Base-by-base conservation (phyloP, 2,797 vertebrate genomes). In the Rhabdomys pumilio region DNA sequence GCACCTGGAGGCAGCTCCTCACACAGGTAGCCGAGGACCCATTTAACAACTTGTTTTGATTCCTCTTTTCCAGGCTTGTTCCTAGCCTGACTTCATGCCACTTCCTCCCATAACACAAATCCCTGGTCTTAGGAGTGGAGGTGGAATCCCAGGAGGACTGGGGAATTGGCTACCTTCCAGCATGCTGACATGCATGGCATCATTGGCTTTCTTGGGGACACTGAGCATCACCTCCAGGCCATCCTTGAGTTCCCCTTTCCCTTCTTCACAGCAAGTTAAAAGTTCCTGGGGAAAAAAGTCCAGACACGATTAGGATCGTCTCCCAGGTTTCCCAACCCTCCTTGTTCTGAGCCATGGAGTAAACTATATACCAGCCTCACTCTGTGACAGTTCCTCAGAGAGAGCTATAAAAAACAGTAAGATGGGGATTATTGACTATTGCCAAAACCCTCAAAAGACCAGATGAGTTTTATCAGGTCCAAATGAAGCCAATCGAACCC, bases 121-220 rank as follows among this genome's bases (percentile, higher is more conserved):
- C 69, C 67, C 55, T 38, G 24, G 53, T n/a, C 38, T 84, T 29
- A 86, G 87, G 73, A 38, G 95, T 73, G 55, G 47, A 90, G 44
- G 59, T 11, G 14, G 44, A 55, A 34, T 65, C 63, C 59, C 38
- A 14, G 26, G 69, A 50, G 73, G 73, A 47, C 34, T 3, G 38
- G 90, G 96, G 65, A 72, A 24, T 91, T 67, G 90, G 91, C 96
- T 99, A 99, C 99, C 99, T 98, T 99, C 99, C 98, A 99, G 97
- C 99, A 99, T 99, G 98, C 99, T 99, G 95, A 99, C 99, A 0
- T 99, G 99, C 99, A 99, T 99, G 75, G 99, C 99, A 0, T 99
- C 99, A 0, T 99, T 99, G 79, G 99, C 99, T 98, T 99, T 99
- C 98, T 99, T 99, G 0, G 99, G 99, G 76, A 99, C 99, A 31